Evolutionary conservation across 2,888 invertebrate species (phyloP).

Genomic region (Dusona sp.): DNA sequence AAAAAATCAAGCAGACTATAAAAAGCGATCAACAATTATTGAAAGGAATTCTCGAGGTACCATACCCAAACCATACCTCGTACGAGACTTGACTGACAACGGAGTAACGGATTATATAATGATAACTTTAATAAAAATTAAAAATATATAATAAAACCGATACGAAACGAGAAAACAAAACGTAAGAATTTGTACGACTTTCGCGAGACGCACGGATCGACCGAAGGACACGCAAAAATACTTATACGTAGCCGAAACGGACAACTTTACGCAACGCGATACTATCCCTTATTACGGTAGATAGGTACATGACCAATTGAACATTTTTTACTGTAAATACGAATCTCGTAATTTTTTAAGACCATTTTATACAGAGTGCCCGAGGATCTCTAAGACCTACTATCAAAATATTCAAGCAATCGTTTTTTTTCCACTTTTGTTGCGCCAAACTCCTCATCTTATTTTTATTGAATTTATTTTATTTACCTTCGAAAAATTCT

Average conservation of each 20-base stretch:
- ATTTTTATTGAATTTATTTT: background rate
- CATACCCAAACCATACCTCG: slow-evolving; percentile 66
- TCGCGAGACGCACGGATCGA: slow-evolving; percentile 78
- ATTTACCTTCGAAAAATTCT: background rate
- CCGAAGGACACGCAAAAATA: slow-evolving; percentile 78
- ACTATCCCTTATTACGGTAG: slow-evolving; percentile 80
- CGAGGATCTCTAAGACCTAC: slow-evolving; percentile 62
- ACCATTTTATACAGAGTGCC: slow-evolving; percentile 82
- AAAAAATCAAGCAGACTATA: slow-evolving; percentile 39
- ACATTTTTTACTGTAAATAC: slow-evolving; percentile 85
- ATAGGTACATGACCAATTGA: slow-evolving; percentile 83
- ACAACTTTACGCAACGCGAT: slow-evolving; percentile 82
- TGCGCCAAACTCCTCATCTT: background rate
- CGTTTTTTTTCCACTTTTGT: background rate
- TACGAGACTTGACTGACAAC: slow-evolving; percentile 78
- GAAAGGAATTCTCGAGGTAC: slow-evolving; percentile 70
- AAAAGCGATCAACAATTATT: slow-evolving; percentile 68
- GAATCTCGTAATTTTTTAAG: slow-evolving; percentile 83
- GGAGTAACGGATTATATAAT: slow-evolving; percentile 71
- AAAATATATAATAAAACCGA: background rate
- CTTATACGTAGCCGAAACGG: slow-evolving; percentile 78
- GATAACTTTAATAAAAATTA: background rate
- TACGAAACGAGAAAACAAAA: slow-evolving; percentile 10
- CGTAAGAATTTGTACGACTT: slow-evolving; percentile 75
- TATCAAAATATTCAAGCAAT: background rate